These are phyloP conservation scores for Motacilla alba DNA, from an alignment of 2,113 vertebrate species.

Conservation along the genomic window DNA sequence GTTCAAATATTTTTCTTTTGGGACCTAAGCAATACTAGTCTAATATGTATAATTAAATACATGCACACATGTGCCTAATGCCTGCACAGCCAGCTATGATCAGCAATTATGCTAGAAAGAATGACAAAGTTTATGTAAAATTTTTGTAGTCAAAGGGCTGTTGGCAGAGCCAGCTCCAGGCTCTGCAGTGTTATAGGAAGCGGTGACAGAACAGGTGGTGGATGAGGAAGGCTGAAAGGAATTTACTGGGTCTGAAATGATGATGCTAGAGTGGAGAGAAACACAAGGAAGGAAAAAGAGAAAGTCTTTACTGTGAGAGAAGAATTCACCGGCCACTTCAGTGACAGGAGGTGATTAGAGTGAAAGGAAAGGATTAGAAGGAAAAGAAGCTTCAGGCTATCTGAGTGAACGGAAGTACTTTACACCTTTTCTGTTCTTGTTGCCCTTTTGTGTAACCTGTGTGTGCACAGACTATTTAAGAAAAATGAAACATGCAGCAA, in stretches of 20 bases:
- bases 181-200: neutral
- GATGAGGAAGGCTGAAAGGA: neutral
- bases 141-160: neutral
- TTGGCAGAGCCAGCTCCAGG: neutral
- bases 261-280: neutral
- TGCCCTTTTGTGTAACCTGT: neutral
- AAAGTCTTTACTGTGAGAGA: neutral
- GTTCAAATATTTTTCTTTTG: slow-evolving; percentile 27
- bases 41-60: neutral
- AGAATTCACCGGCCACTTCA: neutral
- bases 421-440: neutral
- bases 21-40: neutral
- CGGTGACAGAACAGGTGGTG: neutral
- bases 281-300: neutral
- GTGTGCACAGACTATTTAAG: neutral
- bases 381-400: neutral
- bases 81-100: neutral
- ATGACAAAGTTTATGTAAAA: neutral
- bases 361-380: neutral
- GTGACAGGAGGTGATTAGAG: neutral
- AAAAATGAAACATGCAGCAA: neutral
- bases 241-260: neutral
- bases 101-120: neutral
- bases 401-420: neutral
- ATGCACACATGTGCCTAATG: neutral